Evolutionary conservation across 2,888 invertebrate species (phyloP), one percentile per base, ranked within the genome.

Genomic region (Napeogenes inachia): DNA sequence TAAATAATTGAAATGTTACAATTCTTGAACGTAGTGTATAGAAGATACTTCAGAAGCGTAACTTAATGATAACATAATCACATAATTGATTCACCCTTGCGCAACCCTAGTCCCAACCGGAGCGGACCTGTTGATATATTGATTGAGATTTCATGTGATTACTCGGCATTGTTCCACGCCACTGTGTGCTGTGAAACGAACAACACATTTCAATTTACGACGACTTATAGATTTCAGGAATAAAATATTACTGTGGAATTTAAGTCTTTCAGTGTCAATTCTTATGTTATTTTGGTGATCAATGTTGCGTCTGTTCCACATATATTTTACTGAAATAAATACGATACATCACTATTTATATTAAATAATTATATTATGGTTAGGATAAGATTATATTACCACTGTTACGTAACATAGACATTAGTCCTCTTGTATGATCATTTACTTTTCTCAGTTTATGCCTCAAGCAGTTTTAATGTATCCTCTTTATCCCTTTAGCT

Each of bases 41-140:
- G 12, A 21, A 21, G 21, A 21, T 21, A 21, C 10, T 42, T 42
- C 12, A 42, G 12, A 42, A 10, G 5, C 12, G 12, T 42, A 42
- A 42, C 10, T 6, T 10, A 42, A 42, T 42, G 8, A 42, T 42
- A 42, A 42, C 3, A 42, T 10, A 42, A 35, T 35, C 4, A 46
- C 13, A 47, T 47, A 13, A 13, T n/a, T 47, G 12, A 30, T 8
- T 12, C 30, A 50, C 12, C 21, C 30, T 21, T 12, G 30, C 50
- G 13, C 64, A 66, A 56, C 66, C 66, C 64, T 66, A 30, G 12
- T 42, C 30, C 13, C 73, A 75, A 80, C 82, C 82, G 82, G 80
- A 80, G 79, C 81, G 69, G 72, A 86, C 85, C 84, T 86, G 85
- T 86, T 86, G 85, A 79, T 83, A 45, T 74, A 87, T 88, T 80